These are phyloP conservation scores for Dasysyrphus tricinctus DNA, from an alignment of 2,888 invertebrate species.

Conservation along the genomic window DNA sequence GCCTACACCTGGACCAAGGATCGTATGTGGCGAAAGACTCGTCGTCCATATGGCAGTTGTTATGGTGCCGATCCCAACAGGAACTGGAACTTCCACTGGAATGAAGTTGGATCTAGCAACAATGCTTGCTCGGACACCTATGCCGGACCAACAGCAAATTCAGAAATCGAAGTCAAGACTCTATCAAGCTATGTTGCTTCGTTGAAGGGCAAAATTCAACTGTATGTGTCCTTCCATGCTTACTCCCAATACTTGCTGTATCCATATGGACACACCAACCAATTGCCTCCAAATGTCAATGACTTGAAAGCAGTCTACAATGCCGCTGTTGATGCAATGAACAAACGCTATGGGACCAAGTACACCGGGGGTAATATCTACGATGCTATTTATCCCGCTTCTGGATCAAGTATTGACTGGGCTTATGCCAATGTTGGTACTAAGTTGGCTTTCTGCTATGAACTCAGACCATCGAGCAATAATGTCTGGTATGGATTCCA, in stretches of 20 bases:
- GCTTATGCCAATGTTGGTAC: conserved; percentile 85
- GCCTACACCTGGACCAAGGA: conserved; percentile 86
- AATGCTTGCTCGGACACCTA: conserved; percentile 87
- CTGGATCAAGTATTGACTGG: conserved; percentile 87
- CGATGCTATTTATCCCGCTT: conserved; percentile 84
- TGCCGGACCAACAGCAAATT: conserved; percentile 88
- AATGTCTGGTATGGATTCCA: conserved; percentile 85
- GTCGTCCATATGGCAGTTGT: conserved; percentile 84
- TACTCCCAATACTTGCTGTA: conserved; percentile 88
- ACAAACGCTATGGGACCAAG: conserved; percentile 82
- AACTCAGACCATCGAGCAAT: conserved; percentile 84
- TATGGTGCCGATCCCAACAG: conserved; percentile 90
- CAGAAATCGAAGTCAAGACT: conserved; percentile 87
- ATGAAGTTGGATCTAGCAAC: conserved; percentile 85
- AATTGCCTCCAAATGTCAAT: conserved; percentile 84
- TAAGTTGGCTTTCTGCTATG: conserved; percentile 86
- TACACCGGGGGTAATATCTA: conserved; percentile 84
- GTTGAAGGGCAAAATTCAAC: conserved; percentile 84
- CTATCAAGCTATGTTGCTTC: conserved; percentile 85
- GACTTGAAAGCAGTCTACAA: conserved; percentile 83
- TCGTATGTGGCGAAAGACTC: conserved; percentile 88
- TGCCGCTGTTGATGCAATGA: conserved; percentile 79
- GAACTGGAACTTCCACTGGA: conserved; percentile 90
- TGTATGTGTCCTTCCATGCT: conserved; percentile 90
- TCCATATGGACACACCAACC: conserved; percentile 86